These are phyloP conservation scores for Myanophis thanlyinensis DNA, from an alignment of 2,113 vertebrate species.

Conservation along the genomic window DNA sequence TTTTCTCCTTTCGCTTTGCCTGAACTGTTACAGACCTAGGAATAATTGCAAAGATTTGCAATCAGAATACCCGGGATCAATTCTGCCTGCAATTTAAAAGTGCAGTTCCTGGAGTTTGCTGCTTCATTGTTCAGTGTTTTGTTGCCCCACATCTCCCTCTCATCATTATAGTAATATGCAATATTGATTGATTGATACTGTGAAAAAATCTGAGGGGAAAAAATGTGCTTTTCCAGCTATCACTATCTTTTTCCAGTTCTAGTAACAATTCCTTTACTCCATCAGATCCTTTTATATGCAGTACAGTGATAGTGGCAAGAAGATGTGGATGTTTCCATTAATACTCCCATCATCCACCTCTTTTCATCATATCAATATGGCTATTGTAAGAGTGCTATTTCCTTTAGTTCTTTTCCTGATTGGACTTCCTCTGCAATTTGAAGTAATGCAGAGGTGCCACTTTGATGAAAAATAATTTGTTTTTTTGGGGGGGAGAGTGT, in stretches of 20 bases:
- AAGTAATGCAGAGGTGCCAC: neutral
- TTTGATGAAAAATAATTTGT: neutral
- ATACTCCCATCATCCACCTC: too few relatives aligned
- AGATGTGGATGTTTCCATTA: neutral
- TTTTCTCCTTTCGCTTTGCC: neutral
- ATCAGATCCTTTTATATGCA: neutral
- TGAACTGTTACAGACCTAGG: neutral
- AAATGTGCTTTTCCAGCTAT: neutral
- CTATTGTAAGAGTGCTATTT: neutral
- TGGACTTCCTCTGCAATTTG: neutral
- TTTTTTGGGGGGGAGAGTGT: too few relatives aligned
- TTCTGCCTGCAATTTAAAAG: neutral
- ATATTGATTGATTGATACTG: neutral
- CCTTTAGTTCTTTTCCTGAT: neutral
- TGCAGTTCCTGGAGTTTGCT: neutral
- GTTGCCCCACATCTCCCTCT: neutral
- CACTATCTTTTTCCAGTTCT: neutral
- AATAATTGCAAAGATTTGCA: neutral
- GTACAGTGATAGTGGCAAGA: neutral
- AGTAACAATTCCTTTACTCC: neutral
- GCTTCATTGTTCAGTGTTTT: neutral
- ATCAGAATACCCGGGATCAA: neutral
- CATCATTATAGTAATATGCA: neutral
- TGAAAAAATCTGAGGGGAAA: neutral
- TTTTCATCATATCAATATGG: neutral